Percentiles rank a stretch among this genome's conserved stretches.
These are phyloP conservation scores for Alviniconcha strummeri DNA, from an alignment of 2,888 invertebrate species.

Conservation along the genomic window DNA sequence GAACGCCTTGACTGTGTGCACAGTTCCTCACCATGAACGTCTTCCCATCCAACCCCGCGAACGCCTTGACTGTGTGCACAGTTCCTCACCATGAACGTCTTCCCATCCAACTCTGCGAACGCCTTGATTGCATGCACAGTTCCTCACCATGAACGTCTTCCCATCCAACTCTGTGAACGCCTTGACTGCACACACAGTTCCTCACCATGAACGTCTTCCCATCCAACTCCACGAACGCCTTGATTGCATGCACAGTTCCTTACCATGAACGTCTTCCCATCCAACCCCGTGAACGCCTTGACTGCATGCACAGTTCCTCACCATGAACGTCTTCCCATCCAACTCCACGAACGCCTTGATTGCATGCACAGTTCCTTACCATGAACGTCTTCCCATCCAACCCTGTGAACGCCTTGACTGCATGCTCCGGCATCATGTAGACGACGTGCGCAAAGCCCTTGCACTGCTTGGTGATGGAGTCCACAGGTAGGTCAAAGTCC, in stretches of 20 bases:
- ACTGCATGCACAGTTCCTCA: slow-evolving; percentile 82
- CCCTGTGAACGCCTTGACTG: slow-evolving; percentile 88
- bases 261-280: slow-evolving; percentile 89
- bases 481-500: slow-evolving; percentile 92
- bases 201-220: slow-evolving; percentile 86
- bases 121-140: slow-evolving; percentile 88
- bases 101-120: slow-evolving; percentile 91
- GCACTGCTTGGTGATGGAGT: slow-evolving; percentile 84
- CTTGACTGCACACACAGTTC: slow-evolving; percentile 80
- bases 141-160: slow-evolving; percentile 82
- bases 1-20: slow-evolving; percentile 87
- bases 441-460: slow-evolving; percentile 96
- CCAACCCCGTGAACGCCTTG: slow-evolving; percentile 88
- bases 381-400: slow-evolving; percentile 94
- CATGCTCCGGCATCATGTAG: slow-evolving; percentile 96
- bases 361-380: slow-evolving; percentile 79
- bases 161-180: slow-evolving; percentile 94
- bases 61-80: slow-evolving; percentile 85
- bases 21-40: slow-evolving; percentile 80
- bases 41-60: slow-evolving; percentile 90
- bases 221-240: slow-evolving; percentile 90
- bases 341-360: slow-evolving; percentile 89
- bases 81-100: slow-evolving; percentile 81
- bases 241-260: slow-evolving; percentile 82
- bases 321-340: slow-evolving; percentile 91